These are phyloP conservation scores for Propithecus deckenii DNA, from an alignment of 2,797 vertebrate species.

Conservation along the genomic window DNA sequence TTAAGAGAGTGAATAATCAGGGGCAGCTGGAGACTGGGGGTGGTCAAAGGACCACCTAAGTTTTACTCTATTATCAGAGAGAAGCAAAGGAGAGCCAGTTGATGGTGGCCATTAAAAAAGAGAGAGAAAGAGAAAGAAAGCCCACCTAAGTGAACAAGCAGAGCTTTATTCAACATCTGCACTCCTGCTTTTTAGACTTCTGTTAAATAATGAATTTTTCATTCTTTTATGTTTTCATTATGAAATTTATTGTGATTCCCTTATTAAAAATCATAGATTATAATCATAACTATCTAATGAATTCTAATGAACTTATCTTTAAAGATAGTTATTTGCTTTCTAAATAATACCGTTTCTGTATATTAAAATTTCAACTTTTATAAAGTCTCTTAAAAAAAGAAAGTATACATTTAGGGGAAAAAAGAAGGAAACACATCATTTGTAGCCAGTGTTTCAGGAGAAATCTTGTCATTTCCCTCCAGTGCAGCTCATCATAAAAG, in stretches of 20 bases:
- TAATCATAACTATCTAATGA: not conserved
- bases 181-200: not conserved
- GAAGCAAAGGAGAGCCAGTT: not conserved
- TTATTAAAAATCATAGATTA: not conserved
- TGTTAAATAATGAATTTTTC: not conserved
- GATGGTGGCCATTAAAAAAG: not conserved
- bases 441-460: not conserved
- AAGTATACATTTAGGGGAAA: not conserved
- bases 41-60: constrained; percentile 54
- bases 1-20: constrained; percentile 3
- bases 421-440: not conserved
- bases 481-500: constrained; percentile 62
- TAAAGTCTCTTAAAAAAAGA: not conserved
- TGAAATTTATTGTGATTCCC: not conserved
- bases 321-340: not conserved
- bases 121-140: not conserved
- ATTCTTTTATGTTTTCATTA: not conserved
- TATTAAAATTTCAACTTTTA: not conserved
- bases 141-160: not conserved
- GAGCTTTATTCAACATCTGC: not conserved
- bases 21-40: not conserved
- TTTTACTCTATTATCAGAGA: constrained; percentile 20
- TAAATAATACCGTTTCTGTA: constrained; percentile 20
- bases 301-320: constrained; percentile 25
- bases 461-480: constrained; percentile 39